Conservation (phyloP, 2,888 invertebrate species). For the Epiblema foenella region DNA sequence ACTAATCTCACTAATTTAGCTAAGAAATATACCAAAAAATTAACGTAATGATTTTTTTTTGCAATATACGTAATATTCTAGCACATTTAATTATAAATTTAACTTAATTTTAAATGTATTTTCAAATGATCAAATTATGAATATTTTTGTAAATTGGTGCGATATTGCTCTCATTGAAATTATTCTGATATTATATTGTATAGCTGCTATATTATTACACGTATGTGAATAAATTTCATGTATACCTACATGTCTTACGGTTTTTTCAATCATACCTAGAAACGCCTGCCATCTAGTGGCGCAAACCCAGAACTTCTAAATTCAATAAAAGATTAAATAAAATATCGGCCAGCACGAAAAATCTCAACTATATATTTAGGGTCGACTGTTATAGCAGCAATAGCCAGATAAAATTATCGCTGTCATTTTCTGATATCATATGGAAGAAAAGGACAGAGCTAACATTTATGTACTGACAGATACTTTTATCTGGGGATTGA, state of each 20-base stretch:
- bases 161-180: slow-evolving; percentile 54
- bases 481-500: no score
- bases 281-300: neutral
- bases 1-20: slow-evolving; percentile 25
- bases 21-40: slow-evolving; percentile 32
- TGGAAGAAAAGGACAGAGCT: no score
- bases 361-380: no score
- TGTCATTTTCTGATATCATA: no score
- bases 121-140: slow-evolving; percentile 19
- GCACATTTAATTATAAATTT: neutral
- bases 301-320: neutral
- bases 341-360: no score
- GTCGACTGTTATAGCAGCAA: no score
- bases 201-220: slow-evolving; percentile 24
- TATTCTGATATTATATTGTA: slow-evolving; percentile 56
- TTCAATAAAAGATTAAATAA: no score
- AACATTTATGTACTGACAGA: no score
- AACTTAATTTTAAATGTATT: slow-evolving; percentile 13
- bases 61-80: slow-evolving; percentile 18
- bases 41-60: neutral
- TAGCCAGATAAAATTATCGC: no score
- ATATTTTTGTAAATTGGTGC: slow-evolving; percentile 62
- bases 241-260: neutral
- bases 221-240: slow-evolving; percentile 12
- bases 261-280: neutral